phyloP scores from a whole-genome alignment of 1,140 invertebrate genomes.

The Phymorhynchus buccinoides region DNA sequence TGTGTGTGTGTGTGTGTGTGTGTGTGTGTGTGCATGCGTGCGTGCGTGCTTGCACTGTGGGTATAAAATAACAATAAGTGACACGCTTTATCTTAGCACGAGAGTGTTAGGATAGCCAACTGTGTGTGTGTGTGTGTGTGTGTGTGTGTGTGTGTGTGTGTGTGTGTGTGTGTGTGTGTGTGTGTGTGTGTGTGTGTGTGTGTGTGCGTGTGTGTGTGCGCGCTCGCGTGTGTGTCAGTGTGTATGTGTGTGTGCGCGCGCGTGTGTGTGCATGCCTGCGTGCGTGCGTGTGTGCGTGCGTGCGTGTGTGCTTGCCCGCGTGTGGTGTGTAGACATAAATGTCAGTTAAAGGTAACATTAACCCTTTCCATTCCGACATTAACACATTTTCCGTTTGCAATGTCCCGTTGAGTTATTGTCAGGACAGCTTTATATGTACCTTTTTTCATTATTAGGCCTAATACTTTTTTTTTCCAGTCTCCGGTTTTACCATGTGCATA shows the following conservation, averaged over 20 bases:
- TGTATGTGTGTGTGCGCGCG: neutral
- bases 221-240: neutral
- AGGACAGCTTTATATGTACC: too few relatives aligned
- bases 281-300: neutral
- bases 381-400: neutral
- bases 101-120: too few relatives aligned
- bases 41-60: too few relatives aligned
- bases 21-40: slow-evolving; percentile 30
- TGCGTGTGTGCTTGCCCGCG: neutral
- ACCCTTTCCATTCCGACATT: neutral
- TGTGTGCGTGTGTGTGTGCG: neutral
- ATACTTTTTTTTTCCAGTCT: too few relatives aligned
- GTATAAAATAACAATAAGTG: too few relatives aligned
- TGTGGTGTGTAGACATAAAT: neutral
- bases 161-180: slow-evolving; percentile 14
- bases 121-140: slow-evolving; percentile 33
- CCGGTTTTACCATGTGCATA: too few relatives aligned
- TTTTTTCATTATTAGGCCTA: too few relatives aligned
- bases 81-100: too few relatives aligned
- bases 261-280: neutral
- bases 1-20: slow-evolving; percentile 23
- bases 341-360: neutral
- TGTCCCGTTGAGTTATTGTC: too few relatives aligned
- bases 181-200: neutral
- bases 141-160: slow-evolving; percentile 14